Base-by-base conservation (phyloP, 2,888 invertebrate genomes). In the Litoditis marina region DNA sequence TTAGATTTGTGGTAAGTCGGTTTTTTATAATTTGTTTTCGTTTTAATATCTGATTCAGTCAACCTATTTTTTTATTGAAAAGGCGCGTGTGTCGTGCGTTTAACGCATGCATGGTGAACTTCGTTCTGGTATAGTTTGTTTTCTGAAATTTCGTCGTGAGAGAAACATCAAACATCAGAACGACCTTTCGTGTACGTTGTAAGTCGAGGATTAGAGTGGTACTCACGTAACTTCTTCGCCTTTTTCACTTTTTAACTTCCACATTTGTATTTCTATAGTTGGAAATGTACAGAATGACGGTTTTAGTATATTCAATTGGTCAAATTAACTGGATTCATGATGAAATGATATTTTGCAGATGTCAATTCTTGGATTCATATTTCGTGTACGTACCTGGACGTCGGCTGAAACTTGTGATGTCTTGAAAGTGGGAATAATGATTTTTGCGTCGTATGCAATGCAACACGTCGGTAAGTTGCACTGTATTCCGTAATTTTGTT, bases 401-500 rank as follows among this genome's bases (percentile, higher is more conserved):
- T 69, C 78, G 7, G 78, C 83, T 4, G 78, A 98, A 86, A 91
- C 92, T 69, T 96, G 96, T 86, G 98, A 98, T 87, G 86, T 96
- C 60, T 86, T 98, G 16, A 76, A 76, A 60, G 73, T 75, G 0
- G 54, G 66, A 7, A 76, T 76, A 16, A 76, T 76, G 49, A 16
- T 76, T 5, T 66, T 66, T n/a, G 65, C 77, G 28, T 76, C 83
- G 13, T 71, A 81, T 54, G 85, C 91, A 63, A 91, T 95, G 88
- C 89, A 91, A 81, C 91, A 91, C 80, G 90, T 98, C 70, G 98
- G 99, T 84, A 94, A 94, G 44, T 95, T 94, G 76, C 92, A n/a
- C n/a, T n/a, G n/a, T 96, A 88, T 90, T 96, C 87, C 98, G 98
- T 85, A 96, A 98, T 36, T 84, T 87, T 95, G 78, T 85, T 87